phyloP scores from a whole-genome alignment of 2,888 invertebrate genomes.

The Athalia circularis region DNA sequence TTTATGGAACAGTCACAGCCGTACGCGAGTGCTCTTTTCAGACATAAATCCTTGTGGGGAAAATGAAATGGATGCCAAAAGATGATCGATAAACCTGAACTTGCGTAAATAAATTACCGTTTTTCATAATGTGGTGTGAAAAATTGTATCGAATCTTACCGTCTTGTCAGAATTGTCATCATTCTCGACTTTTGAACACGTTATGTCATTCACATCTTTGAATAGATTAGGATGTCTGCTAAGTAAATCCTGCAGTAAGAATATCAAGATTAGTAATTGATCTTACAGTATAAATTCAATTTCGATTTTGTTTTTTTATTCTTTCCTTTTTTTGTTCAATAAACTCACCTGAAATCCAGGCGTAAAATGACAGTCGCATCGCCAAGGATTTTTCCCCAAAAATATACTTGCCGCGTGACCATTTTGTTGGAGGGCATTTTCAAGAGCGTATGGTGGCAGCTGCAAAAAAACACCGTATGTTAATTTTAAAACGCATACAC shows the following conservation, averaged over 20 bases:
- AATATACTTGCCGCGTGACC: slow-evolving; percentile 82
- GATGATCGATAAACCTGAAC: too few species aligned
- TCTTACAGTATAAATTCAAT: too few species aligned
- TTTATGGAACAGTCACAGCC: too few species aligned
- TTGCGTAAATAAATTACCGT: too few species aligned
- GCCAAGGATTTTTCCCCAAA: slow-evolving; percentile 88
- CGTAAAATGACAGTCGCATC: slow-evolving; percentile 87
- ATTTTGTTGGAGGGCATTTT: slow-evolving; percentile 86
- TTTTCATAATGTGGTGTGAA: not conserved
- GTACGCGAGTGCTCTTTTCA: too few species aligned
- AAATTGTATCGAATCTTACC: slow-evolving; percentile 72
- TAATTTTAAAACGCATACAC: slow-evolving; percentile 4
- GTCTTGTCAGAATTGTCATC: slow-evolving; percentile 80
- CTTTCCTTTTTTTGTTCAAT: slow-evolving; percentile 3
- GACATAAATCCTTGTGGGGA: too few species aligned
- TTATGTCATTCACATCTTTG: slow-evolving; percentile 82
- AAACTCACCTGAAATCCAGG: slow-evolving; percentile 82
- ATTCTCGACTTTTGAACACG: slow-evolving; percentile 80
- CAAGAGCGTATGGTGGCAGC: slow-evolving; percentile 88
- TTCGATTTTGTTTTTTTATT: not conserved
- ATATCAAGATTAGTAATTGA: too few species aligned
- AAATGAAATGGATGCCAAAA: too few species aligned
- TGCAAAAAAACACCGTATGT: slow-evolving; percentile 68
- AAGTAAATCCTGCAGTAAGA: slow-evolving; percentile 72
- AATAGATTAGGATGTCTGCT: slow-evolving; percentile 81